Conservation (phyloP, 2,797 vertebrate species). For the Natrix natrix region DNA sequence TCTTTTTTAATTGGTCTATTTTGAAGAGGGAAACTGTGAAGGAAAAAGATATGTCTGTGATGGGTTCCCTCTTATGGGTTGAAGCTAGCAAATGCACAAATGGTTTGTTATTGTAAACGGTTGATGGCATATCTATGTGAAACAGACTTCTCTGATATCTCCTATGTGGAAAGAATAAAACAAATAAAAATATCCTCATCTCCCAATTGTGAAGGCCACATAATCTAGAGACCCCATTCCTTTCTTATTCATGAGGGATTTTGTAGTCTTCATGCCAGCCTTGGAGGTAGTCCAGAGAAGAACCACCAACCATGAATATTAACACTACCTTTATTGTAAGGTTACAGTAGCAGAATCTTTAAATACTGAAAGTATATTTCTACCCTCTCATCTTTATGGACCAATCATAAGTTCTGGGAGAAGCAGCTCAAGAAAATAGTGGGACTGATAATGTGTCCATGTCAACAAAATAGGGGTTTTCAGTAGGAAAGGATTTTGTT, state of each 20-base stretch:
- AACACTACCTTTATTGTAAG: neutral
- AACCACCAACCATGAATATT: neutral
- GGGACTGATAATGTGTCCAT: too few relatives aligned
- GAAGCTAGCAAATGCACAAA: rapidly evolving
- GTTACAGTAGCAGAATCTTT: neutral
- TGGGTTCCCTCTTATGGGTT: rapidly evolving
- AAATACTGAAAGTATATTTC: neutral
- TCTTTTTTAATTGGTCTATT: neutral
- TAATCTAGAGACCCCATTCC: neutral
- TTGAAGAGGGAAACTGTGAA: neutral
- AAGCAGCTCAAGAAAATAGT: neutral
- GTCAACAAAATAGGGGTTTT: neutral
- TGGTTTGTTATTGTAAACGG: rapidly evolving
- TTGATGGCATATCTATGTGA: neutral
- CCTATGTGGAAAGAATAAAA: too few relatives aligned
- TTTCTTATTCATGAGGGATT: neutral
- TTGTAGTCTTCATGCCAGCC: neutral
- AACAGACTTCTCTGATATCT: neutral
- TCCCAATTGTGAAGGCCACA: too few relatives aligned
- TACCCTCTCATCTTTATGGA: neutral
- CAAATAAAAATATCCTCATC: neutral
- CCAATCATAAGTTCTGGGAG: neutral
- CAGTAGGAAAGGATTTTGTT: neutral
- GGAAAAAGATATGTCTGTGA: rapidly evolving
- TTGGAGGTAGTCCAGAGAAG: neutral